phyloP scores from a whole-genome alignment of 2,888 invertebrate species.

The Campoplex nolae region DNA sequence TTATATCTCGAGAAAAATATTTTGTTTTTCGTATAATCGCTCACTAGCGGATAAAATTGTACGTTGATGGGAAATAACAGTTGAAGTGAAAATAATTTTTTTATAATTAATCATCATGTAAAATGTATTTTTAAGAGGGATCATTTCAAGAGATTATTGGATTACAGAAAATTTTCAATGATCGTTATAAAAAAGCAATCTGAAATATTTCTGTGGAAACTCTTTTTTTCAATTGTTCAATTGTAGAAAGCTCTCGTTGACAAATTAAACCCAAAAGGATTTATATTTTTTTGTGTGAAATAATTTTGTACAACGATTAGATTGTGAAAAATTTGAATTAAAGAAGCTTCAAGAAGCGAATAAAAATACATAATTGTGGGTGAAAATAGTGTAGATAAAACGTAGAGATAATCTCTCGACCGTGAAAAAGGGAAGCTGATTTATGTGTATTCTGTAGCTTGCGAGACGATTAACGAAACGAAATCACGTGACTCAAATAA shows the following conservation, averaged over 20 bases:
- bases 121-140: not conserved
- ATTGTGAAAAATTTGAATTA: not conserved
- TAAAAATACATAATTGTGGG: not conserved
- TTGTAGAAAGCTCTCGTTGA: not conserved
- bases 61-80: not conserved
- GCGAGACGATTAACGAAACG: not conserved
- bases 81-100: not conserved
- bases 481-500: constrained; percentile 58
- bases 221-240: not conserved
- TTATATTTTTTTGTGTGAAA: not conserved
- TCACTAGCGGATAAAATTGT: not conserved
- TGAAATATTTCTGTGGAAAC: not conserved
- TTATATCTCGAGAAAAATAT: not conserved
- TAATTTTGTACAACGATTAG: not conserved
- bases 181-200: not conserved
- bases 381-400: constrained; percentile 25
- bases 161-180: constrained; percentile 35
- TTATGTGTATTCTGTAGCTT: not conserved
- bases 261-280: not conserved
- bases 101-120: not conserved
- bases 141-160: not conserved
- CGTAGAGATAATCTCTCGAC: not conserved
- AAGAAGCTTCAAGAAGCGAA: not conserved
- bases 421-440: constrained; percentile 10
- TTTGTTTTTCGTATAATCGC: constrained; percentile 4